phyloP scores from a whole-genome alignment of 2,888 invertebrate genomes.

The Cerceris rybyensis region DNA sequence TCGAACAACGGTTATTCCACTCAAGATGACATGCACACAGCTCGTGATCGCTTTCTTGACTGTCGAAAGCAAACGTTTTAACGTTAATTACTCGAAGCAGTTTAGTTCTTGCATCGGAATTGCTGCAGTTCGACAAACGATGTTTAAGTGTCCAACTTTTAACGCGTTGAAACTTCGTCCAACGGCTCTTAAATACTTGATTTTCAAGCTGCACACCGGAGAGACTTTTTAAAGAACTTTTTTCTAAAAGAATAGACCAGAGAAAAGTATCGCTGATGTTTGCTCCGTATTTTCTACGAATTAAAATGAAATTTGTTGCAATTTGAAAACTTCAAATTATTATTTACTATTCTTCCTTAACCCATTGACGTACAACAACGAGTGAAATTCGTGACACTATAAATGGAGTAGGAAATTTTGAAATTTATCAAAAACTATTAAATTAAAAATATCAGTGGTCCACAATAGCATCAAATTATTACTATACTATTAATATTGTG shows the following conservation, averaged over 20 bases:
- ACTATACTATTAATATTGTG: too few species aligned
- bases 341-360: too few species aligned
- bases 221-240: not conserved
- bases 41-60: conserved; percentile 29
- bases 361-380: too few species aligned
- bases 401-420: too few species aligned
- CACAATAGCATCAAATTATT: too few species aligned
- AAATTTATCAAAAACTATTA: too few species aligned
- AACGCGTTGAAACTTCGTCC: conserved; percentile 49
- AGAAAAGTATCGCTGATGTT: not conserved
- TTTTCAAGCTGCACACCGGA: conserved; percentile 55
- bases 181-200: conserved; percentile 60
- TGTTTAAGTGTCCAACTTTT: conserved; percentile 46
- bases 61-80: conserved; percentile 43
- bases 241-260: not conserved
- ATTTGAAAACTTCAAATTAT: too few species aligned
- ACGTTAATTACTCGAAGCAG: conserved; percentile 31
- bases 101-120: conserved; percentile 32
- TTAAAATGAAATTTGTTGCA: too few species aligned
- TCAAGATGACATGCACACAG: conserved; percentile 8
- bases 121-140: conserved; percentile 36
- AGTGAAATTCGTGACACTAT: too few species aligned
- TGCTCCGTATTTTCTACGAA: too few species aligned
- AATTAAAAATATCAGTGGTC: too few species aligned
- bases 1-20: not conserved